phyloP scores from a whole-genome alignment of 2,113 vertebrate species.

The Perca flavescens region DNA sequence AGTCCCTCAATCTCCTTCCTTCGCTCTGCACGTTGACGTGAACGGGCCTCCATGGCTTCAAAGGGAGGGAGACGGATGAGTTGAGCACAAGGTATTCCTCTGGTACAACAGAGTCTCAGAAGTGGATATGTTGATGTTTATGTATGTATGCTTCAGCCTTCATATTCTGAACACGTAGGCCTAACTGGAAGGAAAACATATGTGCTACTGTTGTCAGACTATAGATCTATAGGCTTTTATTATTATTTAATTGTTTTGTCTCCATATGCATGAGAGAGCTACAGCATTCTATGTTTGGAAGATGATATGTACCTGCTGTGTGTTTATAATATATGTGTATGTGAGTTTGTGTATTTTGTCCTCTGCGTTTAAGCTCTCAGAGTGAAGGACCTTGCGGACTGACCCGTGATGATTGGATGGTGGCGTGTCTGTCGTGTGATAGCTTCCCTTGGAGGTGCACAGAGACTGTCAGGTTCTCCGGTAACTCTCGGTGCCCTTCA shows the following conservation, averaged over 20 bases:
- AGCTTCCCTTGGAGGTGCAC: constrained; percentile 46
- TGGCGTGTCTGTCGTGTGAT: constrained; percentile 49
- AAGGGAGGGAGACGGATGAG: constrained; percentile 17
- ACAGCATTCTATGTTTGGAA: neutral
- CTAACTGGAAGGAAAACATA: neutral
- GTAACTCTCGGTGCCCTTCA: constrained; percentile 54
- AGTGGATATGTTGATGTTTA: constrained; percentile 10
- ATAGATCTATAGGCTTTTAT: neutral
- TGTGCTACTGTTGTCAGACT: neutral
- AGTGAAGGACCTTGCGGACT: constrained; percentile 38
- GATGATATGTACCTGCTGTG: neutral
- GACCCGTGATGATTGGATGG: constrained; percentile 90
- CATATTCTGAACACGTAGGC: constrained; percentile 29
- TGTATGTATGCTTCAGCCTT: neutral
- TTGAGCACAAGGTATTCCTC: neutral
- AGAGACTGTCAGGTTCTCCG: constrained; percentile 27
- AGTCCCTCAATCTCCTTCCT: constrained; percentile 88
- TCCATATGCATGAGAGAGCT: neutral
- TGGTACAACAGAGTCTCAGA: neutral
- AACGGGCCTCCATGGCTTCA: constrained; percentile 94
- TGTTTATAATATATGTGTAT: neutral
- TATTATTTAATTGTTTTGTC: neutral
- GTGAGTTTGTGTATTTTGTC: constrained; percentile 8
- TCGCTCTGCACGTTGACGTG: constrained; percentile 85
- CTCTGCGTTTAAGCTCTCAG: neutral